Percentiles rank a stretch among this genome's conserved stretches.
phyloP scores from a whole-genome alignment of 2,797 vertebrate genomes.

The Synanceia verrucosa region DNA sequence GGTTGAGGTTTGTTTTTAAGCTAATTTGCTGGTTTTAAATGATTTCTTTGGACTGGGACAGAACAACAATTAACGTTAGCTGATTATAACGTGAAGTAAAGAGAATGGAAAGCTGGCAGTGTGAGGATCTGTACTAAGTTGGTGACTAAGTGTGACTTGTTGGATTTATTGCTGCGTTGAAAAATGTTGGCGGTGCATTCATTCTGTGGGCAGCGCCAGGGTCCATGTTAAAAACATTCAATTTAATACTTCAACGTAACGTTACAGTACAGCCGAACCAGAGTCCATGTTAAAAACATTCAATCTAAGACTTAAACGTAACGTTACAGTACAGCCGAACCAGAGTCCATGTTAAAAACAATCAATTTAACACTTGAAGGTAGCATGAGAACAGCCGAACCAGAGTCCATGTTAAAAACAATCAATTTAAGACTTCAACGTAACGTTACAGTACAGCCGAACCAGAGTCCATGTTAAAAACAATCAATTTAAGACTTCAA shows the following conservation, averaged over 20 bases:
- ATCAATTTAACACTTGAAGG: too few species aligned
- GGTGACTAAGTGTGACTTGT: slow-evolving; percentile 54
- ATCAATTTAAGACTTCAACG: too few species aligned
- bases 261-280: too few species aligned
- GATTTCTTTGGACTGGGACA: slow-evolving; percentile 36
- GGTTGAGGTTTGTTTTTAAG: slow-evolving; percentile 52
- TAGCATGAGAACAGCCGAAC: too few species aligned
- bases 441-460: too few species aligned
- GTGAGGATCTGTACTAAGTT: slow-evolving; percentile 24
- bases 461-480: too few species aligned
- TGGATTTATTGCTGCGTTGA: slow-evolving; percentile 57
- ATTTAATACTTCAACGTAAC: too few species aligned
- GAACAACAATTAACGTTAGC: neutral
- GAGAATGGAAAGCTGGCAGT: neutral
- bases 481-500: too few species aligned
- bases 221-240: too few species aligned
- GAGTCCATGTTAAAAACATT: too few species aligned
- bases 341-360: slow-evolving; percentile 17
- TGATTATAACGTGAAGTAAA: neutral
- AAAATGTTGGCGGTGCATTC: slow-evolving; percentile 46
- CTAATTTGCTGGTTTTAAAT: slow-evolving; percentile 38
- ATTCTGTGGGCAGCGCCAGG: slow-evolving; percentile 48
- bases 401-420: too few species aligned
- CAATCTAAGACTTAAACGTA: neutral
- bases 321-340: neutral